phyloP scores from a whole-genome alignment of 2,888 invertebrate species.

The Ecdyonurus torrentis region DNA sequence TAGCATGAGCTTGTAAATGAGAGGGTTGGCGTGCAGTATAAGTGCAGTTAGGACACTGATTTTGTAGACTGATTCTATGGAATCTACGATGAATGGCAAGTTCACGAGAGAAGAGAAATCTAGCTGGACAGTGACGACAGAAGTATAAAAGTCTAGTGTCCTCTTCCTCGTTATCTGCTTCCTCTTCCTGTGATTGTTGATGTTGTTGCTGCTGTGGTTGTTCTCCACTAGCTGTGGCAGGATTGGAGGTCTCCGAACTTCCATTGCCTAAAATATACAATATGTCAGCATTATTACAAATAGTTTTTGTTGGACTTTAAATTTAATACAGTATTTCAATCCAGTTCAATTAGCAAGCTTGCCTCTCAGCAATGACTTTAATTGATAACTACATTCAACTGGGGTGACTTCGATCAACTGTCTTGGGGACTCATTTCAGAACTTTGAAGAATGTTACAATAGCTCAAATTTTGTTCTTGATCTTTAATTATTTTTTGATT shows the following conservation, averaged over 20 bases:
- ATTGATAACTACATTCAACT: no score
- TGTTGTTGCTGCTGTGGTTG: no score
- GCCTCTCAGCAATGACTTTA: no score
- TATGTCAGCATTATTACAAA: no score
- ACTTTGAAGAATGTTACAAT: no score
- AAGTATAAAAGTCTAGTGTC: slow-evolving; percentile 35
- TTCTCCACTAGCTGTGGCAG: neutral
- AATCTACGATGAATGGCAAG: slow-evolving; percentile 52
- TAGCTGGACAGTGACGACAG: slow-evolving; percentile 68
- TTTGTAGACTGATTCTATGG: slow-evolving; percentile 43
- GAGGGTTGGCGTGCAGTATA: slow-evolving; percentile 55
- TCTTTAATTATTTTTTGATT: no score
- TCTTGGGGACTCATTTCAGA: no score
- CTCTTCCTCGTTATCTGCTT: neutral
- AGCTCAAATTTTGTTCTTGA: no score
- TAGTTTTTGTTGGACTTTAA: no score
- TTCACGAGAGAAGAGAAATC: slow-evolving; percentile 61
- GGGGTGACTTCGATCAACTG: no score
- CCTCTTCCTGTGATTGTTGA: neutral
- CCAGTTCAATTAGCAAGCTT: no score
- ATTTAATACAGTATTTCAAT: no score
- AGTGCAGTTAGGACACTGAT: slow-evolving; percentile 58
- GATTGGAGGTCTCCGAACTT: neutral
- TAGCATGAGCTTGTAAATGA: slow-evolving; percentile 48
- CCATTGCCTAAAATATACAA: neutral